Percentiles rank a stretch among this genome's conserved stretches.
phyloP scores from a whole-genome alignment of 2,888 invertebrate genomes.

The Cetonia aurata region DNA sequence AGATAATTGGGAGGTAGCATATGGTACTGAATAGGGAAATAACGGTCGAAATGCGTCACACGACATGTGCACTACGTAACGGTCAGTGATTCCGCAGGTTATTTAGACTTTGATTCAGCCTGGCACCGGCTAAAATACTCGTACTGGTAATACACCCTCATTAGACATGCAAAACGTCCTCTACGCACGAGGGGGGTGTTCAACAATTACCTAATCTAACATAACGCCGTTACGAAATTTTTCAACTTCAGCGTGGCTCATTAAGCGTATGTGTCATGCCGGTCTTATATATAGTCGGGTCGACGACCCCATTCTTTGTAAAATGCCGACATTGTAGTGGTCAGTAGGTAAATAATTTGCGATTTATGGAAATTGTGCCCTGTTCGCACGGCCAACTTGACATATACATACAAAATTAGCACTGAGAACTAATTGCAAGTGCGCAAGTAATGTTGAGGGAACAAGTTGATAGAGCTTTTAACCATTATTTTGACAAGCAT shows the following conservation, averaged over 20 bases:
- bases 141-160: conserved; percentile 19
- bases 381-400: no score
- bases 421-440: no score
- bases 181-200: conserved; percentile 13
- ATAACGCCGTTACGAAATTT: conserved; percentile 8
- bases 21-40: conserved; percentile 34
- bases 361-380: no score
- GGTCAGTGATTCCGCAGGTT: conserved; percentile 46
- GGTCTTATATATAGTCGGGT: no score
- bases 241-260: conserved; percentile 14
- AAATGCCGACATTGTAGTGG: no score
- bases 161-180: conserved; percentile 22
- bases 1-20: conserved; percentile 40
- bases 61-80: conserved; percentile 44
- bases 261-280: conserved; percentile 4
- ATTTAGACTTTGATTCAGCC: conserved; percentile 41
- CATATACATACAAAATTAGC: no score
- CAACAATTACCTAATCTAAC: conserved; percentile 17
- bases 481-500: no score
- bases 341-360: no score
- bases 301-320: no score
- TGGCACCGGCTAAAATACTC: neutral
- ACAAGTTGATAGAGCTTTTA: no score
- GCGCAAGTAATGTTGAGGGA: no score
- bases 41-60: conserved; percentile 45